Evolutionary conservation across 1,140 invertebrate genomes (phyloP), one percentile per base, ranked within the genome.

Genomic region (Epicauta chinensis): DNA sequence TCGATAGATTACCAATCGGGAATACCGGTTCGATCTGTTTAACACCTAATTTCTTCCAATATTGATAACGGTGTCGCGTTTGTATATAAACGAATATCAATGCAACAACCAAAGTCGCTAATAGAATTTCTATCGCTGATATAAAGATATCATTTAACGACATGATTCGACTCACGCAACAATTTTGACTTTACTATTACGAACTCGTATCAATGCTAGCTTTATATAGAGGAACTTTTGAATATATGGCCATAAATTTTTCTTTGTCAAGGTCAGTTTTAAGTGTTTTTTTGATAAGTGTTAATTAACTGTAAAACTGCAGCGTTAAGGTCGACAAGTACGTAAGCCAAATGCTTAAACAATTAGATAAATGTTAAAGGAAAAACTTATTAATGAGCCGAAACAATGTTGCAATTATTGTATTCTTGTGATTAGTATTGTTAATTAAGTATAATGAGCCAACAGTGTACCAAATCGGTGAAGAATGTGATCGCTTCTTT

Each of bases 311-410:
- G n/a, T 16, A 54, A 13, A 17, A 23, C 12, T 16, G 46, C 37
- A 0, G 84, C 84, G 34, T 87, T 84, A 58, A 79, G 85, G 23
- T 80, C 81, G 30, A 76, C 80, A n/a, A 79, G n/a, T n/a, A n/a
- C n/a, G n/a, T n/a, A n/a, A n/a, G n/a, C n/a, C n/a, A n/a, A n/a
- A n/a, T n/a, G n/a, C n/a, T n/a, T n/a, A n/a, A n/a, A n/a, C n/a
- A n/a, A n/a, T n/a, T n/a, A n/a, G n/a, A n/a, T n/a, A n/a, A n/a
- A n/a, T n/a, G n/a, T n/a, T n/a, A n/a, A n/a, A n/a, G n/a, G n/a
- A n/a, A n/a, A n/a, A n/a, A n/a, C n/a, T n/a, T n/a, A n/a, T n/a
- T 41, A 64, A 75, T 64, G 49, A 74, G 72, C 1, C 71, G 38
- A 37, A 74, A 59, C 23, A 59, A 39, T 54, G 73, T 69, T 30